phyloP scores from a whole-genome alignment of 1,140 invertebrate genomes.

The Drosophila pachea region DNA sequence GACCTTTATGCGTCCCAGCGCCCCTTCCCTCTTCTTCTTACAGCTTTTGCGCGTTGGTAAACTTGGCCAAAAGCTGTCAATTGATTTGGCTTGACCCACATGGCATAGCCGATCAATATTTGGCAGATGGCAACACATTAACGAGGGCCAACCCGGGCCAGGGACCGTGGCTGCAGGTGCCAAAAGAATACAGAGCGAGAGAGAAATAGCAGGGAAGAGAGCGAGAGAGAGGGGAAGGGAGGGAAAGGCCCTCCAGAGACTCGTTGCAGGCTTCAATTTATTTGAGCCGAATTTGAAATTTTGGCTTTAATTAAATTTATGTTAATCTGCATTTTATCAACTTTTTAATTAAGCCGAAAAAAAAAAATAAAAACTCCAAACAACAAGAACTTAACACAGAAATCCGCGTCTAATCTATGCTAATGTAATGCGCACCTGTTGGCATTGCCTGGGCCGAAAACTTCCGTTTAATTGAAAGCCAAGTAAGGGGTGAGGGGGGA shows the following conservation, averaged over 20 bases:
- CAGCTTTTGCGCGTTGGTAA: background rate
- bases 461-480: slow-evolving; percentile 41
- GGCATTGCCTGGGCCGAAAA: slow-evolving; percentile 3
- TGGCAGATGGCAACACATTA: slow-evolving; percentile 44
- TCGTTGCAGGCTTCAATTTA: slow-evolving; percentile 32
- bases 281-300: slow-evolving; percentile 16
- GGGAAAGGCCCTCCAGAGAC: too few species aligned
- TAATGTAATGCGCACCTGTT: slow-evolving; percentile 71
- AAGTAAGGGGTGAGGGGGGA: background rate
- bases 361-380: slow-evolving; percentile 7
- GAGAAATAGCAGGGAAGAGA: too few species aligned
- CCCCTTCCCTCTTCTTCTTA: background rate
- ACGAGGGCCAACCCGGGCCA: too few species aligned
- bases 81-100: slow-evolving; percentile 72
- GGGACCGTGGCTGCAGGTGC: background rate
- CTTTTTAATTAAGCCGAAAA: slow-evolving; percentile 64
- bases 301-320: slow-evolving; percentile 62
- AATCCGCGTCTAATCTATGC: slow-evolving; percentile 58
- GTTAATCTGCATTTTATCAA: slow-evolving; percentile 62
- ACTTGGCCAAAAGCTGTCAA: slow-evolving; percentile 57
- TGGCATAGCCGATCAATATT: slow-evolving; percentile 61
- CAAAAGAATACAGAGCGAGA: background rate
- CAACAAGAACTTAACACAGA: background rate
- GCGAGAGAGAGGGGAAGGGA: too few species aligned
- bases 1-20: background rate